Conservation (phyloP, 2,113 vertebrate species). For the Acanthochromis polyacanthus region DNA sequence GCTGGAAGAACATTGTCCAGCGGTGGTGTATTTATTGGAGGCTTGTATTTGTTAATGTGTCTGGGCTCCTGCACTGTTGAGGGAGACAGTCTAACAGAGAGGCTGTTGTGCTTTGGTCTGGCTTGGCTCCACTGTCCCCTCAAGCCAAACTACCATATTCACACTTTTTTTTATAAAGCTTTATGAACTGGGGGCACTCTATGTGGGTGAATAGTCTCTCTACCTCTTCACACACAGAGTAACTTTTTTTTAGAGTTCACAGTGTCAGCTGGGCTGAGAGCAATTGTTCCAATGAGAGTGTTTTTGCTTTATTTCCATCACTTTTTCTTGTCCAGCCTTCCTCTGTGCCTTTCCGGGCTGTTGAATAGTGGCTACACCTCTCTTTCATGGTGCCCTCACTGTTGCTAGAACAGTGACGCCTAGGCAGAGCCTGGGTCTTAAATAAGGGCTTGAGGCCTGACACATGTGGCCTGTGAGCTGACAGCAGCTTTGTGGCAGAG, state of each 20-base stretch:
- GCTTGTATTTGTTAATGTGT: constrained; percentile 82
- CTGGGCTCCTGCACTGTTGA: constrained; percentile 65
- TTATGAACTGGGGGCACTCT: constrained; percentile 76
- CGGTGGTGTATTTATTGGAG: constrained; percentile 75
- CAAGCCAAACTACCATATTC: constrained; percentile 77
- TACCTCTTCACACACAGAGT: constrained; percentile 60
- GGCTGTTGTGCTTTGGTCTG: constrained; percentile 78
- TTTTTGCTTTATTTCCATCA: constrained; percentile 65
- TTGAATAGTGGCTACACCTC: constrained; percentile 72
- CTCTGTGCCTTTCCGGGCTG: constrained; percentile 62
- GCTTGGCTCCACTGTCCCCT: constrained; percentile 76
- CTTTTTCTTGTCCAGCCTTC: constrained; percentile 55
- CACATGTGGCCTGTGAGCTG: constrained; percentile 80
- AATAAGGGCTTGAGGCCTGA: constrained; percentile 77
- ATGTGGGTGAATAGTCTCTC: constrained; percentile 74
- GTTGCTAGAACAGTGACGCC: constrained; percentile 68
- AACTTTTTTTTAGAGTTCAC: constrained; percentile 60
- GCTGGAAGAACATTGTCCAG: constrained; percentile 70
- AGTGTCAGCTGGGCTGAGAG: constrained; percentile 62
- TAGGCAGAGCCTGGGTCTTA: constrained; percentile 71
- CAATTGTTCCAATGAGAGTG: constrained; percentile 51
- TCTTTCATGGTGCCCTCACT: constrained; percentile 72
- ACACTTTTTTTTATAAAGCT: constrained; percentile 75
- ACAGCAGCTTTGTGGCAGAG: constrained; percentile 80
- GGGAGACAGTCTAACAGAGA: constrained; percentile 74